Conservation (phyloP, 2,888 invertebrate genomes). For the Pocota personata region DNA sequence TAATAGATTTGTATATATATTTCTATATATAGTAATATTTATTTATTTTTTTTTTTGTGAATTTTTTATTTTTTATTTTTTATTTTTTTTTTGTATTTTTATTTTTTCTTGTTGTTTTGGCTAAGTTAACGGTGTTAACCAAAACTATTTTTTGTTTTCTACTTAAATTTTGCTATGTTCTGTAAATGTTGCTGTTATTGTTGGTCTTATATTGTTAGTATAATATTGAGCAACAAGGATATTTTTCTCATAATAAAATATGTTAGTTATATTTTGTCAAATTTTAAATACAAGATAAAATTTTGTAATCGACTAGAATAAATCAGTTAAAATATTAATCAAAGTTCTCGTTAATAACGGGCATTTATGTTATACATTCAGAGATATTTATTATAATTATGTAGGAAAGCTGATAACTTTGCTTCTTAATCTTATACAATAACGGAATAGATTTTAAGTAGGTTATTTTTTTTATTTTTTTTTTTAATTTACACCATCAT, state of each 20-base stretch:
- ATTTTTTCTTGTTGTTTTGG: background rate
- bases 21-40: background rate
- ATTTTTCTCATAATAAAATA: slow-evolving; percentile 56
- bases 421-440: background rate
- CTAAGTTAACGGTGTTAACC: background rate
- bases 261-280: background rate
- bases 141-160: background rate
- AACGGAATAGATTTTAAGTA: slow-evolving; percentile 2
- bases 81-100: background rate
- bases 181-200: slow-evolving; percentile 48
- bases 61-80: no score
- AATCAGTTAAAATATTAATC: no score
- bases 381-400: no score
- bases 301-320: no score
- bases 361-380: no score
- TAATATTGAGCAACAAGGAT: slow-evolving; percentile 42
- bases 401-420: slow-evolving; percentile 60
- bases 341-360: background rate
- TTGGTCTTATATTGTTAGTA: slow-evolving; percentile 8
- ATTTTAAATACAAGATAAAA: no score
- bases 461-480: slow-evolving; percentile 28
- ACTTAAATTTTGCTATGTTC: background rate
- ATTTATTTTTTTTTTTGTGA: background rate
- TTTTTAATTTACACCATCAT: slow-evolving; percentile 75
- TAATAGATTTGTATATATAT: no score